These are phyloP conservation scores for Pyxicephalus adspersus DNA, from an alignment of 2,113 vertebrate species.

Conservation along the genomic window DNA sequence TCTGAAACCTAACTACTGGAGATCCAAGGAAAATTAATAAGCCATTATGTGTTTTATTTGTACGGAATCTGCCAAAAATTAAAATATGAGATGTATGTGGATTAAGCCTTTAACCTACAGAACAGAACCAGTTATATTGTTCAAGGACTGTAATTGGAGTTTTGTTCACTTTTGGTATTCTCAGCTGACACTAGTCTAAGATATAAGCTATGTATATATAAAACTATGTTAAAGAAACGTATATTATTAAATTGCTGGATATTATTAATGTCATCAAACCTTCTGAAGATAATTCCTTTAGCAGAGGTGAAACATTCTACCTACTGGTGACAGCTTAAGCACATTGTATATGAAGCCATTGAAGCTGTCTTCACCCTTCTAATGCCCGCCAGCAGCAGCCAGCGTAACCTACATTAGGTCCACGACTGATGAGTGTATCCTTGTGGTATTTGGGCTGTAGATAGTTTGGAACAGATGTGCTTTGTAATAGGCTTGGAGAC, in stretches of 20 bases:
- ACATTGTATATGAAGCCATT: slow-evolving; percentile 5
- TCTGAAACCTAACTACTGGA: too few relatives aligned
- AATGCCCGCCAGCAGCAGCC: slow-evolving; percentile 18
- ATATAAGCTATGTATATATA: too few relatives aligned
- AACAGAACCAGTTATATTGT: too few relatives aligned
- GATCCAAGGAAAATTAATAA: too few relatives aligned
- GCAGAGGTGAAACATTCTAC: slow-evolving; percentile 1
- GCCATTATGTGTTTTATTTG: too few relatives aligned
- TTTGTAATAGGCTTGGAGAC: slow-evolving; percentile 18
- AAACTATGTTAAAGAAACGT: not conserved
- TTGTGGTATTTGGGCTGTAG: slow-evolving; percentile 21
- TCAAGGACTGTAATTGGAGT: too few relatives aligned
- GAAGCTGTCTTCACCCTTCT: slow-evolving; percentile 11
- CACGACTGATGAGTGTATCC: slow-evolving; percentile 24
- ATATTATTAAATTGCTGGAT: not conserved
- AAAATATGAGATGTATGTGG: too few relatives aligned
- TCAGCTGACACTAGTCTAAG: too few relatives aligned
- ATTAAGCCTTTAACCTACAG: too few relatives aligned
- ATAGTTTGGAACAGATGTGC: slow-evolving; percentile 15
- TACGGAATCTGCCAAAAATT: too few relatives aligned
- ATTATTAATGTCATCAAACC: not conserved
- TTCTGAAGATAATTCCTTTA: slow-evolving; percentile 12
- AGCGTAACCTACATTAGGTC: slow-evolving; percentile 9
- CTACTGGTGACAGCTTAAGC: slow-evolving; percentile 24
- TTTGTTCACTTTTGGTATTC: too few relatives aligned